A percentile compares a stretch with the other conserved stretches of the same genome.
Evolutionary conservation across 1,140 invertebrate species (phyloP).

Genomic region (Popillia japonica): DNA sequence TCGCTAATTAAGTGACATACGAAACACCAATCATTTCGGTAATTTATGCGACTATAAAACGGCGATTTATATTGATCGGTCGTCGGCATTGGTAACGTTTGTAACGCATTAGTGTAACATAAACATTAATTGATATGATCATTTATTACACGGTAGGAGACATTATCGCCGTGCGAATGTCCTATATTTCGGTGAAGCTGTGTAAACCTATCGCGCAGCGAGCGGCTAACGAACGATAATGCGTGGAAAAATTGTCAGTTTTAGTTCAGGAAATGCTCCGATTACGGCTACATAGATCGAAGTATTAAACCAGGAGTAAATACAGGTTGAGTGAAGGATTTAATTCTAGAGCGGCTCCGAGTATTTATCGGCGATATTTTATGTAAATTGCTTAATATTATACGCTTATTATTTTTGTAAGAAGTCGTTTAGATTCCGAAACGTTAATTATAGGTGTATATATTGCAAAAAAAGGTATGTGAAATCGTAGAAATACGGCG

Average conservation of each 20-base stretch:
- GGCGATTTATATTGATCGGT: neutral
- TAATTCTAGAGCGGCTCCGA: neutral
- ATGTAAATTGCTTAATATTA: conserved; percentile 16
- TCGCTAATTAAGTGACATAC: conserved; percentile 1
- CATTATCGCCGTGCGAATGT: neutral
- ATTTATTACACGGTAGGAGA: neutral
- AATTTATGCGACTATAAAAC: conserved; percentile 15
- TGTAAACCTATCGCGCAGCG: neutral
- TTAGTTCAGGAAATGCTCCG: conserved; percentile 1
- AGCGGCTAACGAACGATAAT: conserved; percentile 17
- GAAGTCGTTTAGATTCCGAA: conserved; percentile 5
- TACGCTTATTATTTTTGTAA: conserved; percentile 8
- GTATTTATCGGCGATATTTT: neutral
- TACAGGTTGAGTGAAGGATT: neutral
- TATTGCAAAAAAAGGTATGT: neutral
- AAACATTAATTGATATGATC: conserved; percentile 15
- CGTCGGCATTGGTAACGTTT: neutral
- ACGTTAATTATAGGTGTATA: conserved; percentile 5
- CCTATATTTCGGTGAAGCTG: neutral
- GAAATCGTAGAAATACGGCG: conserved; percentile 1
- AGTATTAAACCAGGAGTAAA: neutral
- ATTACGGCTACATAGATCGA: neutral
- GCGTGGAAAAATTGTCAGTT: neutral
- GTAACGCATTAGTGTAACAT: neutral
- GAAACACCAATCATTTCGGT: neutral